Conservation (phyloP, 2,888 invertebrate genomes). For the Hypsopygia costalis region DNA sequence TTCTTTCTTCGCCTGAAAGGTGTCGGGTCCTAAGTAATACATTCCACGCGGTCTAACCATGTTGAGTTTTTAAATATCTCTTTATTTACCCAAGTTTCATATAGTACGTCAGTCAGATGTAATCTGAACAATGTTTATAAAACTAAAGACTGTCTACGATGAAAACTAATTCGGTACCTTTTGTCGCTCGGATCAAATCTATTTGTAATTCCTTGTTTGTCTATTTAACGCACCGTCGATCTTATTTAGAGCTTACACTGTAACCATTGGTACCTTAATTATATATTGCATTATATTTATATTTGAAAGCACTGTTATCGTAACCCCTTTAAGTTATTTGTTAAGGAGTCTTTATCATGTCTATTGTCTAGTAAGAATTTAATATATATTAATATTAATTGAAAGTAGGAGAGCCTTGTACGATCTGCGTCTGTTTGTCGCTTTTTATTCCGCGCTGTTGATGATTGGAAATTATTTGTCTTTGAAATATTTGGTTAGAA, state of each 20-base stretch:
- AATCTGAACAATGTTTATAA: constrained; percentile 64
- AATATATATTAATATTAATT: constrained; percentile 72
- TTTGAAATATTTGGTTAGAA: constrained; percentile 50
- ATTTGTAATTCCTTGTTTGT: constrained; percentile 20
- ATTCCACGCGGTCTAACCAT: constrained; percentile 77
- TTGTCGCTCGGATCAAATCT: constrained; percentile 11
- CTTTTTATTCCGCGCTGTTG: constrained; percentile 64
- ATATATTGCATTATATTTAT: constrained; percentile 67
- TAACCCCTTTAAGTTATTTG: constrained; percentile 75
- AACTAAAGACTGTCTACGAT: constrained; percentile 44
- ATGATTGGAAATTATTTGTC: constrained; percentile 49
- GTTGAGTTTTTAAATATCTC: constrained; percentile 54
- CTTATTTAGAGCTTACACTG: constrained; percentile 66
- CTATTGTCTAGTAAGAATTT: constrained; percentile 78
- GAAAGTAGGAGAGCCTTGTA: constrained; percentile 69
- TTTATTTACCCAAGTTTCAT: constrained; percentile 29
- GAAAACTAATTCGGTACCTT: constrained; percentile 18
- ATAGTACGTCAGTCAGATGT: constrained; percentile 53
- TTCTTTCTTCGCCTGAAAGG: constrained; percentile 73
- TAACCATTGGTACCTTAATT: constrained; percentile 58
- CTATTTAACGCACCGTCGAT: constrained; percentile 44
- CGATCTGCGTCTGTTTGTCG: constrained; percentile 64
- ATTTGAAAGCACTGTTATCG: constrained; percentile 74
- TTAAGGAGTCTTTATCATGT: constrained; percentile 77
- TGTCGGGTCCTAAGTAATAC: constrained; percentile 73